Base-by-base conservation (phyloP, 2,888 invertebrate genomes). In the Rosalia funebris region DNA sequence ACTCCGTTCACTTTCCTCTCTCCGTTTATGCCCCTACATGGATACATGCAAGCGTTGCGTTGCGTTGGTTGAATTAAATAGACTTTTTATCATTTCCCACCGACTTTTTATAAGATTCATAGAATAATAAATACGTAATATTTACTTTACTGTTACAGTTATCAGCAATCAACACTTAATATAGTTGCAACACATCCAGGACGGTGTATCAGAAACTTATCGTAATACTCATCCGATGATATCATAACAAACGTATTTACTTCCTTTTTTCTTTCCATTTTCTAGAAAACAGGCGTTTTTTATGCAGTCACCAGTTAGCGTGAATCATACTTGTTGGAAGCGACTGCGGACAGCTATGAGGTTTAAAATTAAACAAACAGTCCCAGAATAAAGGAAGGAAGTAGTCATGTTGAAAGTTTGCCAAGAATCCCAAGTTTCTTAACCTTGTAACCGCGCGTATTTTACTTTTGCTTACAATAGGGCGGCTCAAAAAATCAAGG, bases 361-460 rank as follows among this genome's bases (percentile, higher is more conserved):
- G 19, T 48, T 37, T 37, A 48, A 48, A 48, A 48, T 48, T 48
- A 48, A 36, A 48, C 48, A 19, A 48, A 37, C 37, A 36, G 36
- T 48, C 48, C 48, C 11, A 57, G 60, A 65, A 65, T 65, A 68
- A 64, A 71, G 72, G 72, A 72, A 72, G 72, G 72, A 72, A 72
- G 72, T 69, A 56, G 59, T 57, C 15, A 20, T 48, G 57, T 66
- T 70, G 71, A 69, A 64, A 50, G 63, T 54, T 54, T 69, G 72
- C 72, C 72, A 72, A 71, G 60, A 65, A 69, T 58, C 57, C 52
- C 42, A 41, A 52, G 58, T 52, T 60, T 65, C 59, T 62, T 63
- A 62, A 62, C 57, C 62, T 65, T 66, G 55, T 57, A 50, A 19
- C 54, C 50, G 39, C 39, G 34, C 25, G 34, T 20, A 56, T 39